A percentile compares a stretch with the other conserved stretches of the same genome.
Conservation (phyloP, 2,113 vertebrate genomes). For the Hyla sarda region DNA sequence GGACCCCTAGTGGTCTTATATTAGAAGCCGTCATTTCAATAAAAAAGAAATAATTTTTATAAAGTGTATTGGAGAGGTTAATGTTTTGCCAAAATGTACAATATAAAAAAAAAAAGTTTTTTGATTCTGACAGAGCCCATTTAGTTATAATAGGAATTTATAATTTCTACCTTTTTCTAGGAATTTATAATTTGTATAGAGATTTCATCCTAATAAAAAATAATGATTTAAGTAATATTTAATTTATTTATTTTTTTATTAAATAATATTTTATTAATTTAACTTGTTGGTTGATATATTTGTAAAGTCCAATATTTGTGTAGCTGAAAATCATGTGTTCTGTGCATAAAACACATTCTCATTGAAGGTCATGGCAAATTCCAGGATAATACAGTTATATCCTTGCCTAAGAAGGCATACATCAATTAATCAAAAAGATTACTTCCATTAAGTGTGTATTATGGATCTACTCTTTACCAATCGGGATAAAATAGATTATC, state of each 20-base stretch:
- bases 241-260: background rate
- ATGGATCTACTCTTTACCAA: conserved; percentile 54
- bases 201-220: background rate
- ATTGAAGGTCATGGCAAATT: conserved; percentile 47
- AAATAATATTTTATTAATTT: background rate
- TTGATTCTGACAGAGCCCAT: no score
- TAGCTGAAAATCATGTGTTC: conserved; percentile 38
- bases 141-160: no score
- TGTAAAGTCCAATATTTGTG: background rate
- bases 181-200: background rate
- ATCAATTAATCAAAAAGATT: conserved; percentile 61
- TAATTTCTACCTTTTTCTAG: no score
- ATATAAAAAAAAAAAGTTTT: no score
- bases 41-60: no score
- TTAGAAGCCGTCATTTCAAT: no score
- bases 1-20: no score
- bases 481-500: conserved; percentile 57
- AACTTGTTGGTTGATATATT: background rate
- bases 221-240: background rate
- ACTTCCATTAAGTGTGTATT: conserved; percentile 58
- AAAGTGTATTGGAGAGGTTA: no score
- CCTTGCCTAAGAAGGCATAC: conserved; percentile 46
- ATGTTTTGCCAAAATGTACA: no score
- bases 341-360: conserved; percentile 13
- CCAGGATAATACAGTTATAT: conserved; percentile 58